phyloP scores from a whole-genome alignment of 2,888 invertebrate genomes.

The Maniola hyperantus region DNA sequence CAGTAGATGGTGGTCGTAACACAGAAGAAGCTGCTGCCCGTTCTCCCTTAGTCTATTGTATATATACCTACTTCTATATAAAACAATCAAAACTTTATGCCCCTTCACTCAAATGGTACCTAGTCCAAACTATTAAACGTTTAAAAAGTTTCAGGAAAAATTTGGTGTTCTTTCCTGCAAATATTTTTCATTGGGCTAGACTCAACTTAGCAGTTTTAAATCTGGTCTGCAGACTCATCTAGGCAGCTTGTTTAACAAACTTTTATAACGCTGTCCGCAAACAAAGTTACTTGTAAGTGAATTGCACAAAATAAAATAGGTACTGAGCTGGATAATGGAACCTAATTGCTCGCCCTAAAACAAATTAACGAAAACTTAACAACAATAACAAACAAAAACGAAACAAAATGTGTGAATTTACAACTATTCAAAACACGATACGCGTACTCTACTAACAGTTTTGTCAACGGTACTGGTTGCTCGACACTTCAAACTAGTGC shows the following conservation, averaged over 20 bases:
- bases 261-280: conserved; percentile 17
- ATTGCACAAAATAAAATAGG: conserved; percentile 4
- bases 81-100: conserved; percentile 3
- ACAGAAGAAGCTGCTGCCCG: no score
- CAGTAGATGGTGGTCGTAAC: no score
- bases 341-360: background rate
- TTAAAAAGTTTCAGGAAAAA: conserved; percentile 12
- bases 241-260: conserved; percentile 17
- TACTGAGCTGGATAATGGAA: background rate
- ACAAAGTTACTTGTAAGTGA: conserved; percentile 14
- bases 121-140: conserved; percentile 5
- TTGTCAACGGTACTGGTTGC: no score
- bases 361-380: no score
- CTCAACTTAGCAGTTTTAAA: conserved; percentile 15
- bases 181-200: conserved; percentile 13
- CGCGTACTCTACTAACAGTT: no score
- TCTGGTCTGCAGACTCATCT: conserved; percentile 11
- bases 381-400: no score
- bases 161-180: conserved; percentile 11
- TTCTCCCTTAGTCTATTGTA: no score
- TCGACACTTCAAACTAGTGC: no score
- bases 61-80: no score
- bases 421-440: no score
- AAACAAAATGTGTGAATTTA: no score
- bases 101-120: background rate